Percentiles rank a stretch among this genome's conserved stretches.
phyloP scores from a whole-genome alignment of 2,888 invertebrate species.

The Mechanitis mazaeus region DNA sequence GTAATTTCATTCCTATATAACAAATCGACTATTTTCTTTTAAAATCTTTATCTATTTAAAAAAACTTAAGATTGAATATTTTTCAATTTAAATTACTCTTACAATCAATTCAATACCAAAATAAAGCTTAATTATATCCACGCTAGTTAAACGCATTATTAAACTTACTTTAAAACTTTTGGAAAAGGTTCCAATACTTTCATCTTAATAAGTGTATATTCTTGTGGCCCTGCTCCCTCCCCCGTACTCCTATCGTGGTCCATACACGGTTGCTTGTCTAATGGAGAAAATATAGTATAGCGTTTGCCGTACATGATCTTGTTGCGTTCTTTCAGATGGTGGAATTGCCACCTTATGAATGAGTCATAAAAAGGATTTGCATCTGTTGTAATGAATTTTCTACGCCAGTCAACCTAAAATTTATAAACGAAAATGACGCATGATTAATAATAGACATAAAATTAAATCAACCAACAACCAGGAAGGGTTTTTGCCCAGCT shows the following conservation, averaged over 20 bases:
- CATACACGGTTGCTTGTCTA: conserved; percentile 99
- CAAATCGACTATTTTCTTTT: neutral
- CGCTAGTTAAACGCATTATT: neutral
- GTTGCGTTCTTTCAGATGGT: conserved; percentile 87
- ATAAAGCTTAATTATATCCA: neutral
- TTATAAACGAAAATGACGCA: neutral
- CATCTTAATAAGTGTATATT: conserved; percentile 98
- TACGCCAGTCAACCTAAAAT: conserved; percentile 92
- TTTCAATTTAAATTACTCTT: neutral
- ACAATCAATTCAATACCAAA: neutral
- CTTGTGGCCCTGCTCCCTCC: conserved; percentile 98
- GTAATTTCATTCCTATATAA: neutral
- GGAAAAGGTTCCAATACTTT: conserved; percentile 86
- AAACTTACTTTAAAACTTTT: conserved; percentile 78
- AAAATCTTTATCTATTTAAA: neutral
- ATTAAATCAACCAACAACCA: too few relatives aligned
- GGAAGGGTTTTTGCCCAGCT: too few relatives aligned
- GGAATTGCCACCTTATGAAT: conserved; percentile 98
- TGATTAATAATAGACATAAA: too few relatives aligned
- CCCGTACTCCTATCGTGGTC: conserved; percentile 98
- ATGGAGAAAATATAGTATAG: conserved; percentile 96
- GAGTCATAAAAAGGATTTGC: conserved; percentile 98
- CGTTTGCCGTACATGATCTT: conserved; percentile 98
- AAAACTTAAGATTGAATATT: neutral
- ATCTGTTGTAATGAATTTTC: conserved; percentile 99